phyloP scores from a whole-genome alignment of 2,888 invertebrate genomes.

The Dascillus cervinus region DNA sequence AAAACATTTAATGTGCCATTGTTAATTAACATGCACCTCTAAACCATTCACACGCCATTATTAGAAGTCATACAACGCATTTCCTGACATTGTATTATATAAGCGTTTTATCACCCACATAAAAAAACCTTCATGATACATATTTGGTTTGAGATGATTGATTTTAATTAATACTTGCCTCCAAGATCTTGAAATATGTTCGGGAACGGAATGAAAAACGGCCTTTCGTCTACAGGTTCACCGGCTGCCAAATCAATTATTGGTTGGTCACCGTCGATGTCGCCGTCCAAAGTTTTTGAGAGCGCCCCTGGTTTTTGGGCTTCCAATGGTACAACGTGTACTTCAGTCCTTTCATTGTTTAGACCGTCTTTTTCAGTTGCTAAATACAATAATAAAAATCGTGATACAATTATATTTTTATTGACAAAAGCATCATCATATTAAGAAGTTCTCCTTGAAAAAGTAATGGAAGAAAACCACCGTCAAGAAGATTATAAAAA shows the following conservation, averaged over 20 bases:
- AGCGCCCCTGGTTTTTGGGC: conserved; percentile 1
- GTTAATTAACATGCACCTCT: conserved; percentile 6
- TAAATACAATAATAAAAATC: background rate
- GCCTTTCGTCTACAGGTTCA: conserved; percentile 9
- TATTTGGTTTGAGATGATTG: background rate
- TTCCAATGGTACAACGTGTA: conserved; percentile 12
- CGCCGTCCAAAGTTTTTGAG: background rate
- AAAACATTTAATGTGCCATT: background rate
- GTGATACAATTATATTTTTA: too few species aligned
- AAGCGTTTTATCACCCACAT: background rate
- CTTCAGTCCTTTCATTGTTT: too few species aligned
- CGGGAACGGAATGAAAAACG: conserved; percentile 9
- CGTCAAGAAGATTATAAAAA: too few species aligned
- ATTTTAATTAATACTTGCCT: conserved; percentile 3
- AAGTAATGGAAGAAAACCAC: too few species aligned
- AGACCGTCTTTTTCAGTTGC: background rate
- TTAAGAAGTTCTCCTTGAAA: too few species aligned
- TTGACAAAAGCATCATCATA: too few species aligned
- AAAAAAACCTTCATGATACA: background rate
- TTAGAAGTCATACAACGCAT: background rate
- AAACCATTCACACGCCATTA: conserved; percentile 1
- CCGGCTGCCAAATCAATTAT: conserved; percentile 10
- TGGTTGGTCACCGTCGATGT: conserved; percentile 1
- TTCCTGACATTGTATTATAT: background rate
- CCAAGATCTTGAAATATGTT: conserved; percentile 7